Conservation (phyloP, 1,140 invertebrate species). For the Vollenhovia emeryi region DNA sequence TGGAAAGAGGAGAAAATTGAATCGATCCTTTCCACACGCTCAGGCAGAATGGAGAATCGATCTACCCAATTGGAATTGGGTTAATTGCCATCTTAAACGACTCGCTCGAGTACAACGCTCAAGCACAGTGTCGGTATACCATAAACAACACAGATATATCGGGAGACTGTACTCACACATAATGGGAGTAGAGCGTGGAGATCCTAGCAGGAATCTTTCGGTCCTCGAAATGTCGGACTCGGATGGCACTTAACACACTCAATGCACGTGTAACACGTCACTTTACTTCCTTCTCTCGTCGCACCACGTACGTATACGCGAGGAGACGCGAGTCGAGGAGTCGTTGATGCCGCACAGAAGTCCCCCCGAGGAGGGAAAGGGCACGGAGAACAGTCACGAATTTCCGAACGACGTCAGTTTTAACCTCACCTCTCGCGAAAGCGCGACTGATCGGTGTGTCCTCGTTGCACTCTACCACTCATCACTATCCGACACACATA, state of each 20-base stretch:
- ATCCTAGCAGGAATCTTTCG: not conserved
- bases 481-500: not conserved
- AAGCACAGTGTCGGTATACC: not conserved
- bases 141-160: not conserved
- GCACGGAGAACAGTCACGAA: conserved; percentile 2
- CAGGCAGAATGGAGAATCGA: not conserved
- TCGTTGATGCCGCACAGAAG: not conserved
- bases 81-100: not conserved
- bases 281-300: conserved; percentile 2
- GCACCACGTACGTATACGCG: not conserved
- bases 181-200: not conserved
- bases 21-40: conserved; percentile 13
- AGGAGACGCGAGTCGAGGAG: not conserved
- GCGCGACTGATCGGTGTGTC: conserved; percentile 40
- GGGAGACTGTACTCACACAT: conserved; percentile 23
- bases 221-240: conserved; percentile 16
- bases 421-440: conserved; percentile 46
- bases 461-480: conserved; percentile 36
- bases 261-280: conserved; percentile 37
- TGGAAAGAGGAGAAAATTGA: conserved; percentile 9
- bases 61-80: not conserved
- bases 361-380: not conserved
- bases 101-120: not conserved
- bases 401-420: not conserved
- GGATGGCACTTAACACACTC: conserved; percentile 35